A percentile compares a stretch with the other conserved stretches of the same genome.
Conservation (phyloP, 2,888 invertebrate genomes). For the Cheilosia grossa region DNA sequence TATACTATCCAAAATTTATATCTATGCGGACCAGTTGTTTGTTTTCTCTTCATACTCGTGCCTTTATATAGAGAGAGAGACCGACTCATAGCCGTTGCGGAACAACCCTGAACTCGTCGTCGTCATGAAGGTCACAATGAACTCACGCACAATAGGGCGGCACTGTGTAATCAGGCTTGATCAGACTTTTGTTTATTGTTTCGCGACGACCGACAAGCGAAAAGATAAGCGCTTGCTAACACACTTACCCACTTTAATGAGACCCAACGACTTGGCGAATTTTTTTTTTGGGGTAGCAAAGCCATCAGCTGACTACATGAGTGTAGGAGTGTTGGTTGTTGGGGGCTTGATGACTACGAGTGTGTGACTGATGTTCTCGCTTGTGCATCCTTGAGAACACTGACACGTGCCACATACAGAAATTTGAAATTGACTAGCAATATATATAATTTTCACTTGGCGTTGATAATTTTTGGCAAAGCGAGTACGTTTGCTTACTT, state of each 20-base stretch:
- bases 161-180: constrained; percentile 55
- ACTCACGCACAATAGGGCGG: constrained; percentile 70
- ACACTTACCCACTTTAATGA: constrained; percentile 68
- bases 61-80: neutral
- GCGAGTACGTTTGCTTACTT: neutral
- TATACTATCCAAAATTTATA: constrained; percentile 55
- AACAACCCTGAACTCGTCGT: constrained; percentile 72
- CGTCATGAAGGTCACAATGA: constrained; percentile 61
- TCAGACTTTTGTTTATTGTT: constrained; percentile 56
- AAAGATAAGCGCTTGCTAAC: constrained; percentile 68
- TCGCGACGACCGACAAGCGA: constrained; percentile 17
- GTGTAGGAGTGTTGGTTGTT: constrained; percentile 21
- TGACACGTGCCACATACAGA: constrained; percentile 13
- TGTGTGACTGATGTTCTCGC: constrained; percentile 20
- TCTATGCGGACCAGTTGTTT: constrained; percentile 34
- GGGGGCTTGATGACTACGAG: neutral
- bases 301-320: constrained; percentile 19
- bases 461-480: constrained; percentile 33
- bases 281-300: constrained; percentile 46
- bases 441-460: neutral
- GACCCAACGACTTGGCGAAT: constrained; percentile 35
- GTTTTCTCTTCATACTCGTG: constrained; percentile 51
- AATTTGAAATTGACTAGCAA: neutral
- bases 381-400: constrained; percentile 52
- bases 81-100: constrained; percentile 47